Base-by-base conservation (phyloP, 2,888 invertebrate species). In the Epirrita christyi region DNA sequence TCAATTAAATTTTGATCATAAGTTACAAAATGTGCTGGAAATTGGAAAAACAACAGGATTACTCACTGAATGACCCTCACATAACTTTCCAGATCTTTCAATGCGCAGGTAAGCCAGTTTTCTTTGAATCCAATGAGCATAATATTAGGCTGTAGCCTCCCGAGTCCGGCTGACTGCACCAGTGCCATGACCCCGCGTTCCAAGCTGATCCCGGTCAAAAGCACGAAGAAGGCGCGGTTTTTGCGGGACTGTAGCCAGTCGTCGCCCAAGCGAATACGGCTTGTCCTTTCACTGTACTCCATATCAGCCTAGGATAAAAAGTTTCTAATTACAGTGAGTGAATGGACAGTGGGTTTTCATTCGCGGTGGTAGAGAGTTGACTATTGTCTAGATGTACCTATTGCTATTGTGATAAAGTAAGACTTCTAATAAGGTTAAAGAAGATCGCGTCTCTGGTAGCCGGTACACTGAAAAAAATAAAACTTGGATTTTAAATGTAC, bases 31-130 rank as follows among this genome's bases (percentile, higher is more conserved):
- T 21, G 21, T 21, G 21, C 21, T 21, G 21, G 21, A 21, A 21
- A 21, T 21, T 21, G 21, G 21, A 3, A 8, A 32, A 8, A 32
- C 8, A 32, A 8, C 32, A 7, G n/a, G 11, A 40, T 32, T n/a
- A 91, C 96, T 95, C 86, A 98, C 98, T 98, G 97, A 65, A 99
- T 93, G 46, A 97, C 95, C 74, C 96, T 96, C 85, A 98, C 98
- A 87, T 99, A 99, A 10, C 96, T 94, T 21, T 95, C 93, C n/a
- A 98, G 93, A 59, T 96, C 95, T 28, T 93, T 91, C 2, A 54
- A 93, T 91, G 51, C 94, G 93, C 66, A 95, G 7, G 90, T 93
- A 52, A 92, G 89, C 99, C 99, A 99, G 80, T 98, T 94, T n/a
- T 93, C 93, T 83, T 99, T 98, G 88, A 96, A 99, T 6, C 99